Evolutionary conservation across 2,888 invertebrate species (phyloP), one percentile per base, ranked within the genome.

Genomic region (Linyphia triangularis): DNA sequence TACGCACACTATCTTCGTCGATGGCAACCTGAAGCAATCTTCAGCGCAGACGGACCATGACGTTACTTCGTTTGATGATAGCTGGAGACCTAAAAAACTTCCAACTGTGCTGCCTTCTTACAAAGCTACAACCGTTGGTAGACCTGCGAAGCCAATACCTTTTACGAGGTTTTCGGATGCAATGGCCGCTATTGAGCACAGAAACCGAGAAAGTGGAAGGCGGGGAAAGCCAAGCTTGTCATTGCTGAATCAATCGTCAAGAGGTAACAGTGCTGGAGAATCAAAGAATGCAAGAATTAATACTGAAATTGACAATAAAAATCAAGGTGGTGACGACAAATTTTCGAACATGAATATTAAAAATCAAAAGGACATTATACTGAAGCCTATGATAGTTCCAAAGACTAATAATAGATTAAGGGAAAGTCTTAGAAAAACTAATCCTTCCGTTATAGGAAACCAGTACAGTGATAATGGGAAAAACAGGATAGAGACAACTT

Each of bases 41-140:
- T 67, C 75, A 2, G 24, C 37, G n/a, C 72, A 72, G n/a, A 63
- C 79, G 6, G 24, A 51, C 6, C 24, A 65, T 0, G 67, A 86
- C 33, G 65, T 61, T 7, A 81, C 73, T 9, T 7, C 57, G 1
- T 40, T 75, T 24, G 86, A 75, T 6, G 81, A 75, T 5, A 40
- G 26, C 1, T 86, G 86, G 86, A 81, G 16, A 28, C 86, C 86
- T 9, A 73, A 61, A 40, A 33, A 51, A 13, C 28, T 81, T 13
- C 57, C 81, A 7, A 69, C 73, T n/a, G 6, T n/a, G 16, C 28
- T 28, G 10, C 67, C 81, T 0, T 33, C 16, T 9, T 22, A 24
- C n/a, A 77, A 37, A 24, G 19, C 57, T 0, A 67, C 51, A 5
- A 51, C 51, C 1, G 13, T 1, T n/a, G 37, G n/a, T 33, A 69